Evolutionary conservation across 2,113 vertebrate genomes (phyloP).

Genomic region (rat (Rattus norvegicus)): DNA sequence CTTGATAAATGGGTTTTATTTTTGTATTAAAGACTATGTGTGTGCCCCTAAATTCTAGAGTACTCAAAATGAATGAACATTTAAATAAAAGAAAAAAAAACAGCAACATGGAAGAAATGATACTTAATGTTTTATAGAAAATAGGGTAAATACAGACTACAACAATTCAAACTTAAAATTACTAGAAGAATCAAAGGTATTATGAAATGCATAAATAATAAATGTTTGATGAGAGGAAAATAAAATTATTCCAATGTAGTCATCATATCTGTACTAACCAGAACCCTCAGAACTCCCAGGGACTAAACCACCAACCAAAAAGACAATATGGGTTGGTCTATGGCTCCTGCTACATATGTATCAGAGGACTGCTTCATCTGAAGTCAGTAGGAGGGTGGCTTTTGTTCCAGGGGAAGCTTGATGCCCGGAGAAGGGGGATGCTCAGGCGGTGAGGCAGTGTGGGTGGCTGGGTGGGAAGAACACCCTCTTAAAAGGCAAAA

Average conservation of each 20-base stretch:
- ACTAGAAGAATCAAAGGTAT: not conserved
- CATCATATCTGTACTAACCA: not conserved
- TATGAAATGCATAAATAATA: not conserved
- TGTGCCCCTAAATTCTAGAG: not conserved
- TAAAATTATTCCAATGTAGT: not conserved
- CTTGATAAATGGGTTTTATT: not conserved
- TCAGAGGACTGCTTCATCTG: too few relatives aligned
- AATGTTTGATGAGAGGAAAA: not conserved
- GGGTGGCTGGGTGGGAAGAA: too few relatives aligned
- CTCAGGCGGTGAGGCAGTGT: too few relatives aligned
- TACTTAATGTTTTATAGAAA: not conserved
- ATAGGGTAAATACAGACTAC: not conserved
- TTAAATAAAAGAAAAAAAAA: not conserved
- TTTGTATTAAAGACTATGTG: not conserved
- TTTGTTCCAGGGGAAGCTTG: too few relatives aligned
- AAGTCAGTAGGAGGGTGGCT: too few relatives aligned
- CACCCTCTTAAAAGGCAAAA: too few relatives aligned
- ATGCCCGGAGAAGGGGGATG: too few relatives aligned
- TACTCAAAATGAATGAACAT: not conserved
- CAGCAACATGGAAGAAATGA: not conserved
- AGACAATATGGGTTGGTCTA: too few relatives aligned
- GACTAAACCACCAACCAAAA: too few relatives aligned
- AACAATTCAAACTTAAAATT: not conserved
- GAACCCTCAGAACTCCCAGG: too few relatives aligned
- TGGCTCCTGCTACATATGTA: too few relatives aligned